Evolutionary conservation across 2,113 vertebrate genomes (phyloP), one percentile per base, ranked within the genome.

Genomic region (Dicerorhinus sumatrensis): DNA sequence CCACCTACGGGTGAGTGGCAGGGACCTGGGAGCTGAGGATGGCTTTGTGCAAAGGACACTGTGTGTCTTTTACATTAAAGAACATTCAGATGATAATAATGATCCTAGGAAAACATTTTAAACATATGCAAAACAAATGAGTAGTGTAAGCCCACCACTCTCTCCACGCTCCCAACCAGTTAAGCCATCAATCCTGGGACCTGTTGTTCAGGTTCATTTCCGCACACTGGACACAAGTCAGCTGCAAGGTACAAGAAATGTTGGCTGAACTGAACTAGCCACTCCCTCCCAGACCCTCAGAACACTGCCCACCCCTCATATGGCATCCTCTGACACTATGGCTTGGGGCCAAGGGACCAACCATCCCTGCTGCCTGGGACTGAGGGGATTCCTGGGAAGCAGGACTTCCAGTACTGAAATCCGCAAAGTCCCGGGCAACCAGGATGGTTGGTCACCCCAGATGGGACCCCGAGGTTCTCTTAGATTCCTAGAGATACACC

Each of bases 371-470:
- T 0, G 42, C 33, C 72, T 16, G 70, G 42, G 51, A 27, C 3
- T 0, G 4, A 16, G 27, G 17, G 33, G 23, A 2, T 5, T 33
- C 83, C 39, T 1, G 23, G 48, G 70, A 58, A 51, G 25, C 36
- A 73, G 27, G 39, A 54, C 54, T 27, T 31, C 14, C 1, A 4
- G 58, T 9, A 17, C 33, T 17, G 42, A 85, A 31, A 5, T 39
- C 17, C 0, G 10, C 46, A 21, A 42, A 10, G 39, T 39, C 27
- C 86, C 3, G 2, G 2, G 48, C 42, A 18, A 39, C 29, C 1
- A 1, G 25, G 31, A 4, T n/a, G 62, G 23, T 0, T 0, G 18
- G 23, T 16, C 63, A 36, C 56, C 33, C 10, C 0, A 9, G 16
- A 2, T 3, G 27, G 48, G 46, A 29, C 65, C 25, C 46, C 0